These are phyloP conservation scores for Falco biarmicus DNA, from an alignment of 2,797 vertebrate species.

Conservation along the genomic window DNA sequence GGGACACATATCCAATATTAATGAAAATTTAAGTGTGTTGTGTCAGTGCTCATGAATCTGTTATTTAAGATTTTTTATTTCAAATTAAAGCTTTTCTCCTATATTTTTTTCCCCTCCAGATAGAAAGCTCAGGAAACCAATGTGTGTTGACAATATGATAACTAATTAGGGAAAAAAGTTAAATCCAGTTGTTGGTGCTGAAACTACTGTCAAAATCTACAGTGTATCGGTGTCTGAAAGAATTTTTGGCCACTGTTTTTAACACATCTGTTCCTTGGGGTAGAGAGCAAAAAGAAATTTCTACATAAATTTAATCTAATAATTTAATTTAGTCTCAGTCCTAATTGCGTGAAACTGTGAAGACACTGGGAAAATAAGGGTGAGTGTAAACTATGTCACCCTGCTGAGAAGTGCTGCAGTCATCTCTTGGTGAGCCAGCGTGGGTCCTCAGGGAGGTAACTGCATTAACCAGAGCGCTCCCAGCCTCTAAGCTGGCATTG, in stretches of 20 bases:
- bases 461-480: neutral
- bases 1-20: slow-evolving; percentile 33
- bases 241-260: neutral
- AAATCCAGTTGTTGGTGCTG: neutral
- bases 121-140: neutral
- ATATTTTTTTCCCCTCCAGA: neutral
- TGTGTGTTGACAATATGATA: neutral
- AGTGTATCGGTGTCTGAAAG: neutral
- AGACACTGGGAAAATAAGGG: neutral
- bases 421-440: neutral
- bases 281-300: neutral
- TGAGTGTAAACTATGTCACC: neutral
- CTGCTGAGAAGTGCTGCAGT: neutral
- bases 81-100: neutral
- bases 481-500: neutral
- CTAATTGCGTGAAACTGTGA: neutral
- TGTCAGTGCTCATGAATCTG: neutral
- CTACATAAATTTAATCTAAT: neutral
- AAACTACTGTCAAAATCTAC: slow-evolving; percentile 4
- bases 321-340: neutral
- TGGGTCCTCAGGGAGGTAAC: neutral
- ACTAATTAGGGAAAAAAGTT: neutral
- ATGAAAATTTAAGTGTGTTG: slow-evolving; percentile 8
- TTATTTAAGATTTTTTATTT: neutral
- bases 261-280: neutral